Base-by-base conservation (phyloP, 2,888 invertebrate species). In the Scaptomyza reducta region DNA sequence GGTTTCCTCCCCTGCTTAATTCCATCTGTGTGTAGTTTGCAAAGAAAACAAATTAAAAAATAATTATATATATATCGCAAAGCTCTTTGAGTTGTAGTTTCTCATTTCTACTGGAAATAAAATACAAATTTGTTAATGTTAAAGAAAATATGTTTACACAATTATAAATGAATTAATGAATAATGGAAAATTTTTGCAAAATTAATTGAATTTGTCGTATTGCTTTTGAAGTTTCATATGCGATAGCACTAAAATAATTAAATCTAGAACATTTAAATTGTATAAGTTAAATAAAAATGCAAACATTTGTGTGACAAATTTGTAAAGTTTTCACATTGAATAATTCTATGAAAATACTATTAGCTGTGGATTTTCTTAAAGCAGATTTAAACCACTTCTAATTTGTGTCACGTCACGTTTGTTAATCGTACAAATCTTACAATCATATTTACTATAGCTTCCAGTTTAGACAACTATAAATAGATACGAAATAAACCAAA, bases 11-110 rank as follows among this genome's bases (percentile, higher is more conserved):
- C 63, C 67, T 11, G 82, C 85, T 81, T 76, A 69, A 84, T 87
- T 85, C 87, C 81, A 87, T 69, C 76, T 63, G 51, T 87, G 78
- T 80, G 83, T 77, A 74, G 71, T 38, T 65, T 83, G 58, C 74
- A 66, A 47, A 31, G 9, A 16, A 31, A 46, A 31, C 9, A 29
- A 47, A 75, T 3, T 57, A 76, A 76, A 59, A 79, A 22, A 22
- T 3, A 67, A 58, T 50, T 29, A 60, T 68, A 42, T 51, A 25
- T 27, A 60, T 25, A 33, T 9, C 13, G 14, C n/a, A 18, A 11
- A 22, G 4, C 14, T 18, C 14, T 9, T 22, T 51, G 10, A 33
- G 14, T 27, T 41, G 6, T 5, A 42, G 38, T 58, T 38, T 70
- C 22, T 47, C 54, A 57, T 71, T 77, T 77, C 29, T 5, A 47